Conservation (phyloP, 2,113 vertebrate species). For the Passer montanus region DNA sequence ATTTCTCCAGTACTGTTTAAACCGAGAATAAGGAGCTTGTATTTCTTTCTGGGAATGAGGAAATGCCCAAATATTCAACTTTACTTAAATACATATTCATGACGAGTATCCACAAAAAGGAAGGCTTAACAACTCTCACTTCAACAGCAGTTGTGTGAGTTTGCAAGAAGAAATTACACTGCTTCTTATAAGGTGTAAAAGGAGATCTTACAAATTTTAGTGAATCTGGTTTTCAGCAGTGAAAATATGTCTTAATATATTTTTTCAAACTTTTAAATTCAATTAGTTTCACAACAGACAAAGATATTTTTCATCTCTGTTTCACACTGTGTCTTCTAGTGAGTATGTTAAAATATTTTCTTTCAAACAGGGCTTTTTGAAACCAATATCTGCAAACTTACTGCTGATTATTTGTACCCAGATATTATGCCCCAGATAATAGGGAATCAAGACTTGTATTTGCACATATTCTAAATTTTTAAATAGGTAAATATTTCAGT, state of each 20-base stretch:
- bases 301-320: neutral
- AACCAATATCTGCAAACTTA: neutral
- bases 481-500: neutral
- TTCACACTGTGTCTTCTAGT: neutral
- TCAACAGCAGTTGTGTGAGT: neutral
- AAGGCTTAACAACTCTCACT: neutral
- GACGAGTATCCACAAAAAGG: neutral
- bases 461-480: neutral
- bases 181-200: neutral
- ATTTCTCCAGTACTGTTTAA: neutral
- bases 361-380: neutral
- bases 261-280: neutral
- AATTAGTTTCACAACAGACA: neutral
- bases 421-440: neutral
- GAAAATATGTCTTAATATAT: neutral
- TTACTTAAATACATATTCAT: neutral
- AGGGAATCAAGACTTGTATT: neutral
- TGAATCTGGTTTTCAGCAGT: neutral
- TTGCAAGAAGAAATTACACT: neutral
- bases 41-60: neutral
- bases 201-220: neutral
- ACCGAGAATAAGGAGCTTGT: neutral
- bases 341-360: neutral
- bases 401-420: neutral
- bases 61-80: neutral